Percentiles rank a stretch among this genome's conserved stretches.
Evolutionary conservation across 2,888 invertebrate genomes (phyloP).

Genomic region (Chorisops tibialis): DNA sequence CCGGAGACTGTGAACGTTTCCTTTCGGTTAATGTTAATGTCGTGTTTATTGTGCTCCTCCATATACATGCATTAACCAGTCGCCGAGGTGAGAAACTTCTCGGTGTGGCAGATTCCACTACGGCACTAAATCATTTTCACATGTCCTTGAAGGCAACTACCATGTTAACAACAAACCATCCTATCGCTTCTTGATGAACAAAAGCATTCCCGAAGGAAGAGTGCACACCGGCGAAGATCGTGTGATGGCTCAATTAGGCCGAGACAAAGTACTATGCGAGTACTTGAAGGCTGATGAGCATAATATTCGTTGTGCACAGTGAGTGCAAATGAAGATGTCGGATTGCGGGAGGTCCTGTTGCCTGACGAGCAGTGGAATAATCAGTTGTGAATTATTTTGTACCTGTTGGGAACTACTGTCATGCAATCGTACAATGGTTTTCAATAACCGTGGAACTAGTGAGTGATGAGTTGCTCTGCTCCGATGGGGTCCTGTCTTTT

Average conservation of each 20-base stretch:
- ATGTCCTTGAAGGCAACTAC: constrained; percentile 22
- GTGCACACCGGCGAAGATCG: constrained; percentile 13
- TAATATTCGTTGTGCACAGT: background rate
- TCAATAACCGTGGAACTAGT: too few relatives aligned
- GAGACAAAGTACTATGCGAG: constrained; percentile 4
- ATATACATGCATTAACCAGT: constrained; percentile 11
- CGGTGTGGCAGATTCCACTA: background rate
- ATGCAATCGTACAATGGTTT: background rate
- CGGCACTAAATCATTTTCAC: constrained; percentile 4
- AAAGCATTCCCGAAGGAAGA: constrained; percentile 17
- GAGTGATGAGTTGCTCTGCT: too few relatives aligned
- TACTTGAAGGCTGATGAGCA: constrained; percentile 10
- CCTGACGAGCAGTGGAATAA: constrained; percentile 17
- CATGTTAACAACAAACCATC: constrained; percentile 2
- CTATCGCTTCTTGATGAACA: constrained; percentile 8
- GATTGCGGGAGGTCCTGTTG: constrained; percentile 21
- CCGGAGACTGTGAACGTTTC: constrained; percentile 9
- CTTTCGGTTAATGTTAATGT: constrained; percentile 8
- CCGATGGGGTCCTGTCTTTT: too few relatives aligned
- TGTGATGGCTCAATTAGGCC: constrained; percentile 25
- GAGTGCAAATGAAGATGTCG: constrained; percentile 7
- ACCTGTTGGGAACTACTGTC: constrained; percentile 17
- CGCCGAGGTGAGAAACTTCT: constrained; percentile 6
- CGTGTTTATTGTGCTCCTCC: constrained; percentile 5
- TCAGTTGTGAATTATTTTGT: constrained; percentile 13